Percentiles rank a stretch among this genome's conserved stretches.
These are phyloP conservation scores for Ceyx margarethae DNA, from an alignment of 2,113 vertebrate species.

Conservation along the genomic window DNA sequence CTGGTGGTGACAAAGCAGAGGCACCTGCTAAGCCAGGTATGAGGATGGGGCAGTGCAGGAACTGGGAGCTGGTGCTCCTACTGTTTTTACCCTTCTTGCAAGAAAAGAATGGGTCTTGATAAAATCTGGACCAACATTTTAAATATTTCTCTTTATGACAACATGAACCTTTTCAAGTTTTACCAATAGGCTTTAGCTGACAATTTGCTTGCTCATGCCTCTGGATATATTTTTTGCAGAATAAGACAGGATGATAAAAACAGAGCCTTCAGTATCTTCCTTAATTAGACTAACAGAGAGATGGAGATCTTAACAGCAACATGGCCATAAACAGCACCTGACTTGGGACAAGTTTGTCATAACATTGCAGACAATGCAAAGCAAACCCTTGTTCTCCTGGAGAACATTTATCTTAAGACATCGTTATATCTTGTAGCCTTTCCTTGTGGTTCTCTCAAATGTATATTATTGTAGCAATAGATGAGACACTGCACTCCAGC, in stretches of 20 bases:
- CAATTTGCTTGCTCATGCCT: not conserved
- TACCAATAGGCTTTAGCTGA: not conserved
- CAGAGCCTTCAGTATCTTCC: not conserved
- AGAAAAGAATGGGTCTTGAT: not conserved
- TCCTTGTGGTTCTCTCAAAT: not conserved
- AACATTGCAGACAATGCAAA: not conserved
- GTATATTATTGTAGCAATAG: not conserved
- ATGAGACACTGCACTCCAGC: not conserved
- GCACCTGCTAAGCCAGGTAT: not conserved
- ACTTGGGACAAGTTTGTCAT: not conserved
- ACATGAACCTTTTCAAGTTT: not conserved
- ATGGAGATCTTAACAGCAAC: not conserved
- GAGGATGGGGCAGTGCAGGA: not conserved
- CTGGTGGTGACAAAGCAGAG: not conserved
- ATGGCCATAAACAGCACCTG: not conserved
- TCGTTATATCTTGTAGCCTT: not conserved
- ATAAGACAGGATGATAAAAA: not conserved
- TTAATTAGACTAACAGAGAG: not conserved
- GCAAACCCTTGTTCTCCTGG: not conserved
- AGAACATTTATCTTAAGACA: not conserved
- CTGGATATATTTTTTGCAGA: not conserved
- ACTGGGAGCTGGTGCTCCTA: not conserved
- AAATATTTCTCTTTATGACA: not conserved
- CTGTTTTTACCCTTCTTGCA: not conserved
- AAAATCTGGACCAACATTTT: not conserved